Percentiles rank a stretch among this genome's conserved stretches.
Evolutionary conservation across 2,888 invertebrate species (phyloP).

Genomic region (Hemicrepidius hirtus): DNA sequence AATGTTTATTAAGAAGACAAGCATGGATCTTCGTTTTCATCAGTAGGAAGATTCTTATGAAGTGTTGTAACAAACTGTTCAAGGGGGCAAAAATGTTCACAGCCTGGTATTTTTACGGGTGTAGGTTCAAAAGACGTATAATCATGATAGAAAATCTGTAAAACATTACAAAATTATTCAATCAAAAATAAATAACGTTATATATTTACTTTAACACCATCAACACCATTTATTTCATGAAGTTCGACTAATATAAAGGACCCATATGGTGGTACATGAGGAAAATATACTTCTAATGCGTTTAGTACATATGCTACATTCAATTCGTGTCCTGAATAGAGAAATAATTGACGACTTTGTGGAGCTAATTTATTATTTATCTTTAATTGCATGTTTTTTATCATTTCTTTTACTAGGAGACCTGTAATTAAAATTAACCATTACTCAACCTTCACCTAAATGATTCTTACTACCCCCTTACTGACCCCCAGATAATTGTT

Average conservation of each 20-base stretch:
- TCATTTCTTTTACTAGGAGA: slow-evolving; percentile 50
- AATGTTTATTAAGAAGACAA: too few species aligned
- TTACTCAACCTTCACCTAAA: too few species aligned
- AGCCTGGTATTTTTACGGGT: slow-evolving; percentile 29
- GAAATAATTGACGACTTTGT: slow-evolving; percentile 51
- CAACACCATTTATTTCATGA: slow-evolving; percentile 51
- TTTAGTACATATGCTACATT: slow-evolving; percentile 50
- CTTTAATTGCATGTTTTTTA: slow-evolving; percentile 45
- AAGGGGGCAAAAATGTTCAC: slow-evolving; percentile 22
- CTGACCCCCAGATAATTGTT: slow-evolving; percentile 36
- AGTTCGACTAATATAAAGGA: slow-evolving; percentile 54
- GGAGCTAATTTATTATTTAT: slow-evolving; percentile 46
- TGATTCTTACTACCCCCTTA: too few species aligned
- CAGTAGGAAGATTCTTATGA: slow-evolving; percentile 15
- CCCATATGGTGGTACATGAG: slow-evolving; percentile 51
- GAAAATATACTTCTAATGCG: slow-evolving; percentile 46
- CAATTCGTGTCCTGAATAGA: slow-evolving; percentile 57
- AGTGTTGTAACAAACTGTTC: slow-evolving; percentile 6
- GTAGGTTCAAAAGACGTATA: background rate
- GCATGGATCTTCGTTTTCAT: background rate
- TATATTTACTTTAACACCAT: slow-evolving; percentile 57
- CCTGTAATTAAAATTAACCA: slow-evolving; percentile 41
- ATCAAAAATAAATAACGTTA: too few species aligned
- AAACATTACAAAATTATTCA: background rate
- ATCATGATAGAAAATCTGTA: slow-evolving; percentile 15